Conservation (phyloP, 2,888 invertebrate genomes). For the Amorpha juglandis region DNA sequence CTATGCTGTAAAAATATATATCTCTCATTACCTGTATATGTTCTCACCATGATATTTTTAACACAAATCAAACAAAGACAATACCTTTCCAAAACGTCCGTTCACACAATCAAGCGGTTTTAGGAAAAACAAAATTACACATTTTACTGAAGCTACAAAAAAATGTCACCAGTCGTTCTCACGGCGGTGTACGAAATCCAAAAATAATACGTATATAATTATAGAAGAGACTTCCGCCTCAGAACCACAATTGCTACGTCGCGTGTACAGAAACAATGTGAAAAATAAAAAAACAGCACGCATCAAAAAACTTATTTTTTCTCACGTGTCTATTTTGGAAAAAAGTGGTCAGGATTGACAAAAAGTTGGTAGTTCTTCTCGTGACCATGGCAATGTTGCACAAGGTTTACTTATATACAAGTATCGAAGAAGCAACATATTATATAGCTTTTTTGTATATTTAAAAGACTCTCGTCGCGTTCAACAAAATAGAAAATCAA, state of each 20-base stretch:
- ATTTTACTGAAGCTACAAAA: slow-evolving; percentile 42
- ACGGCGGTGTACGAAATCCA: slow-evolving; percentile 36
- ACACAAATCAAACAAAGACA: background rate
- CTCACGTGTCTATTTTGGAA: slow-evolving; percentile 35
- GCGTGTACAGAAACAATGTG: slow-evolving; percentile 75
- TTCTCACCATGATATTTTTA: background rate
- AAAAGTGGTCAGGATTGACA: slow-evolving; percentile 12
- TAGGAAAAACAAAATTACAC: slow-evolving; percentile 43
- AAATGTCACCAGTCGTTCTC: slow-evolving; percentile 50
- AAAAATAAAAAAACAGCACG: slow-evolving; percentile 52
- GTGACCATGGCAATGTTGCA: background rate
- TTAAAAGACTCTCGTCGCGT: too few species aligned
- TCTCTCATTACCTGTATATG: background rate
- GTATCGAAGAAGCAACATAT: too few species aligned
- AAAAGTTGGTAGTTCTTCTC: slow-evolving; percentile 6
- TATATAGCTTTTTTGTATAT: too few species aligned
- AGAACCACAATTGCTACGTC: slow-evolving; percentile 71
- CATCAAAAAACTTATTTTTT: slow-evolving; percentile 37
- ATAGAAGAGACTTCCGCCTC: slow-evolving; percentile 69
- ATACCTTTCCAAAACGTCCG: slow-evolving; percentile 9
- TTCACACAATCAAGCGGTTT: slow-evolving; percentile 23
- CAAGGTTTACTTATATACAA: too few species aligned
- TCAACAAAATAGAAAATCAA: background rate
- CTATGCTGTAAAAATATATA: too few species aligned
- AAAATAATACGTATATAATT: slow-evolving; percentile 79